Evolutionary conservation across 2,888 invertebrate genomes (phyloP), one percentile per base, ranked within the genome.

Genomic region (Orthosia gracilis): DNA sequence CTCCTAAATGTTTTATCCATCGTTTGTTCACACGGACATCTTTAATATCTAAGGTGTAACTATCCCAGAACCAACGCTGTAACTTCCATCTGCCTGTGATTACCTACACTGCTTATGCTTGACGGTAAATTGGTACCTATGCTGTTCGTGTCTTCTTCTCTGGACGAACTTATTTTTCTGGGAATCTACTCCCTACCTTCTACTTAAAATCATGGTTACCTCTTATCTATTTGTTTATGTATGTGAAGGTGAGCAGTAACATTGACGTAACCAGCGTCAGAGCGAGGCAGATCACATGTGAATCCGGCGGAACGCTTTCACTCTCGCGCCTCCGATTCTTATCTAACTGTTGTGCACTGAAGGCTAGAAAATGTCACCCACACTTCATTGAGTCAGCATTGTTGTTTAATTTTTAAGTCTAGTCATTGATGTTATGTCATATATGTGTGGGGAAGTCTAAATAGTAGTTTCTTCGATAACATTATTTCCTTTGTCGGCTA

Each of bases 251-350:
- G 80, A 86, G 87, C 86, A 87, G 87, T 89, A 88, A 87, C 73
- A 73, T 85, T 89, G 88, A 91, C 89, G 91, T 91, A 91, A 91
- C 89, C 74, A 49, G 55, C 52, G 72, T 69, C 78, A 84, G 76
- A 85, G 76, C 82, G 83, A 85, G 89, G 86, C 91, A 87, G 89
- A 91, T 91, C 92, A 94, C 92, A 94, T 94, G 94, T 94, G 95
- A 94, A 94, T 91, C 89, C 83, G 88, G 72, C 90, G 92, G 91
- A 94, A 93, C 94, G 92, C 96, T 96, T 96, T 96, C 96, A 95
- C 96, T 96, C 94, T 95, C 94, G 89, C 88, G 85, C 73, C 83
- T 87, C 85, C 80, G 92, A 94, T 93, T 91, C 91, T 95, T 95
- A 95, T 94, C 94, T 93, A 94, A 94, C 92, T 88, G 85, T 86